Evolutionary conservation across 2,113 vertebrate genomes (phyloP).

Genomic region (Muntiacus muntjak): DNA sequence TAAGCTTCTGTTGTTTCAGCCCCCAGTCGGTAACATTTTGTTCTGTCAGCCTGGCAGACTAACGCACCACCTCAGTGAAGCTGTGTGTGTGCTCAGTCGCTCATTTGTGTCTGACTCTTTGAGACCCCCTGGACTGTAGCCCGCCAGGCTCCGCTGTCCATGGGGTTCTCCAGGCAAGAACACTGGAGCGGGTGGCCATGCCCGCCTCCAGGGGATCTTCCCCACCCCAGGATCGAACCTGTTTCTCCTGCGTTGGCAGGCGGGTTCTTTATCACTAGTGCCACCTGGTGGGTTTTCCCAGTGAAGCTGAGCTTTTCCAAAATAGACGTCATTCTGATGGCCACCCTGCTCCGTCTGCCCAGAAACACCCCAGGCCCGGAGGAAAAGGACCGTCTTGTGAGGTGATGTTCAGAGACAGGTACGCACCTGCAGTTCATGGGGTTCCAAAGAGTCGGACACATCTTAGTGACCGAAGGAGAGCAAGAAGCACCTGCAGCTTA

Average conservation of each 20-base stretch:
- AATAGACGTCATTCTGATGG: neutral
- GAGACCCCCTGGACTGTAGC: neutral
- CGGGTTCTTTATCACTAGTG: neutral
- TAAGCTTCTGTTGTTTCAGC: neutral
- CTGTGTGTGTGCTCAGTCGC: neutral
- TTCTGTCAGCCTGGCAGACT: neutral
- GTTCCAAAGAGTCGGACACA: neutral
- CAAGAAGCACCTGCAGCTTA: neutral
- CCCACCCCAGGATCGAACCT: neutral
- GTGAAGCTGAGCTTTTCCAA: neutral
- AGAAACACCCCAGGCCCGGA: neutral
- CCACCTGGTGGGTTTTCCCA: neutral
- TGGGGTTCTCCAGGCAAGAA: neutral
- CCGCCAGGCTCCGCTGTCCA: neutral
- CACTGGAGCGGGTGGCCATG: neutral
- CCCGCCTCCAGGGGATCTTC: neutral
- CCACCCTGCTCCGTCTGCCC: neutral
- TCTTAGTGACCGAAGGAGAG: neutral
- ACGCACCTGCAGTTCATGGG: neutral
- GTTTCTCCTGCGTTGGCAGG: fast-evolving
- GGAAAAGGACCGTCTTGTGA: neutral
- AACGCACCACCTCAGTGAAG: neutral
- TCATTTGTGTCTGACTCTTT: neutral
- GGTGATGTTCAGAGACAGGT: too few species aligned
- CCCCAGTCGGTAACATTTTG: neutral